These are phyloP conservation scores for Drosophila pegasa DNA, from an alignment of 2,888 invertebrate genomes.

Conservation along the genomic window DNA sequence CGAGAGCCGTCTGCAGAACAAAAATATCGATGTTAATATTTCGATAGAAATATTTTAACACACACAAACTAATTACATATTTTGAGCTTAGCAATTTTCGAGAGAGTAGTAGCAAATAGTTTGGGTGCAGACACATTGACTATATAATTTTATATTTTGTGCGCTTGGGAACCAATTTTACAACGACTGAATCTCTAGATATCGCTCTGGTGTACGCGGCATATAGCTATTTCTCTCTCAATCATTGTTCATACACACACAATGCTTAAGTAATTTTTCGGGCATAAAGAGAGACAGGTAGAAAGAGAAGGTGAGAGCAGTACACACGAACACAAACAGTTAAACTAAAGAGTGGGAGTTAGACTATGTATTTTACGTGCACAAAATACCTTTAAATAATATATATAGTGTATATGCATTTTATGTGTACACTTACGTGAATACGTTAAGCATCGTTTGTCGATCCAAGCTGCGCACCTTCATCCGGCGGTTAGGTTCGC, in stretches of 20 bases:
- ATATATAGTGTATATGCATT: neutral
- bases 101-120: neutral
- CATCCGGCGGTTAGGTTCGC: conserved; percentile 81
- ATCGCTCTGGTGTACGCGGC: neutral
- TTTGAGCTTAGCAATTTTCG: neutral
- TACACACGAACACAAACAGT: neutral
- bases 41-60: neutral
- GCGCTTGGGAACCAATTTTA: neutral
- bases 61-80: neutral
- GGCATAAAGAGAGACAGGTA: neutral
- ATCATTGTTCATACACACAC: neutral
- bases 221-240: conserved; percentile 1
- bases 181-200: neutral
- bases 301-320: neutral
- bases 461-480: conserved; percentile 84
- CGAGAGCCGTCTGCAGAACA: conserved; percentile 67
- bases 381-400: no score
- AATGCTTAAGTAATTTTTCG: neutral
- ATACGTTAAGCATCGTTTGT: conserved; percentile 78
- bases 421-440: conserved; percentile 68
- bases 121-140: neutral
- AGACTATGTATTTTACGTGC: no score
- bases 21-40: neutral
- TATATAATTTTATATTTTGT: neutral
- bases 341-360: no score